A percentile compares a stretch with the other conserved stretches of the same genome.
Conservation (phyloP, 2,888 invertebrate species). For the Argyresthia goedartella region DNA sequence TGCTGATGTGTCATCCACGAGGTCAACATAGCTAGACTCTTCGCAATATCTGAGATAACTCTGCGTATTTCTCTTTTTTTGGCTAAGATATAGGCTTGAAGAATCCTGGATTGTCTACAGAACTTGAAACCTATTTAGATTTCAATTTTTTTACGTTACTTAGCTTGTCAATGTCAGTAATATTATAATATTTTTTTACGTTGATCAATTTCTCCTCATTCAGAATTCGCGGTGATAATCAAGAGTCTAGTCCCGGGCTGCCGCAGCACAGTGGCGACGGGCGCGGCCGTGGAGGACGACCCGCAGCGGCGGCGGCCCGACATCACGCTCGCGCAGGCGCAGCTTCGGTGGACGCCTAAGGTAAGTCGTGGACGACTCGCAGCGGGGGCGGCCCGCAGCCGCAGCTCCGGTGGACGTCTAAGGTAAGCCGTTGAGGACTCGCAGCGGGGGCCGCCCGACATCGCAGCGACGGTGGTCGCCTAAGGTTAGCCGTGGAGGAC, state of each 20-base stretch:
- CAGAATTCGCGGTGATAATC: conserved; percentile 90
- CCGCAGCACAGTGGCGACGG: conserved; percentile 84
- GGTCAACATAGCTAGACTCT: too few species aligned
- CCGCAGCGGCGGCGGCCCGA: conserved; percentile 95
- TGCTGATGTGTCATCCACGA: too few species aligned
- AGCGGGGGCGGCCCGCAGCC: neutral
- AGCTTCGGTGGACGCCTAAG: conserved; percentile 93
- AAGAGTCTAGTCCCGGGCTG: conserved; percentile 86
- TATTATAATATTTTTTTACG: too few species aligned
- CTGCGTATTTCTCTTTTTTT: too few species aligned
- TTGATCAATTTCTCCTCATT: conserved; percentile 28
- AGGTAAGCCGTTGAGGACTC: conserved; percentile 74
- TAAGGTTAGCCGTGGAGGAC: conserved; percentile 70
- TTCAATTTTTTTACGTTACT: too few species aligned
- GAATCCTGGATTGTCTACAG: too few species aligned
- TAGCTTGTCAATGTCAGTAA: too few species aligned
- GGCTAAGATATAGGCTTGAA: too few species aligned
- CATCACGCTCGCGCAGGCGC: conserved; percentile 87
- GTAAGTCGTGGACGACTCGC: conserved; percentile 66
- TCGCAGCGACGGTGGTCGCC: conserved; percentile 93
- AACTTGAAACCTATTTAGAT: too few species aligned
- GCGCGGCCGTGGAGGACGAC: conserved; percentile 94
- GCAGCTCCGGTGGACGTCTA: neutral
- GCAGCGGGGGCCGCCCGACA: conserved; percentile 93
- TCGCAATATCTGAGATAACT: too few species aligned